Evolutionary conservation across 2,888 invertebrate genomes (phyloP), one percentile per base, ranked within the genome.

Genomic region (Latrodectus hesperus): DNA sequence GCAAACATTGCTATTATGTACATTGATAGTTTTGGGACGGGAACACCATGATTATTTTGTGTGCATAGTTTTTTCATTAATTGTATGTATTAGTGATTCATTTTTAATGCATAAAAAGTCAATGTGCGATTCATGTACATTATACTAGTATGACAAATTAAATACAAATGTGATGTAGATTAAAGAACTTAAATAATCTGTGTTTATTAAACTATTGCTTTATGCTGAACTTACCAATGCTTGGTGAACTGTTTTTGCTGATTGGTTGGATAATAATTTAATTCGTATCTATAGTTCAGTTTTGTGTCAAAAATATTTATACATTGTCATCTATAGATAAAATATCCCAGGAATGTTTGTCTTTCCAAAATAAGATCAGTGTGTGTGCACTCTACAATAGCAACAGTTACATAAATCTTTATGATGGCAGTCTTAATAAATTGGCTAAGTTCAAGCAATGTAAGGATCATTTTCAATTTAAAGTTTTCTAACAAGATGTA

Each of bases 1-100:
- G 78, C 84, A 84, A 84, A 84, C 84, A 84, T 78, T 67, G 60
- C 53, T 74, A 65, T 73, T 71, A 71, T 79, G 60, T 79, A 51
- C 52, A 71, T 16, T 55, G 22, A 60, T 53, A 38, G 49, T 71
- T 60, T 60, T 71, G 79, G 79, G 79, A 79, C 79, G 79, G 79
- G 79, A 79, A 71, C 53, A 79, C 16, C 14, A 53, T 60, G 52
- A 79, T 67, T 64, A n/a, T 26, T 68, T 68, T 12, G 53, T 76
- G 65, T 76, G 65, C 65, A 76, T 51, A 74, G 74, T 60, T 16
- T n/a, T 60, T n/a, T 60, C n/a, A 6, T 60, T 38, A 38, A 38
- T 1, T 60, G 16, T 60, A 60, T 16, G n/a, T 60, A 60, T n/a
- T 60, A 16, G 60, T 60, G 12, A 60, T 60, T 16, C 60, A 60